Percentiles rank a stretch among this genome's conserved stretches.
phyloP scores from a whole-genome alignment of 1,140 invertebrate species.

The Apocrypta bakeri region DNA sequence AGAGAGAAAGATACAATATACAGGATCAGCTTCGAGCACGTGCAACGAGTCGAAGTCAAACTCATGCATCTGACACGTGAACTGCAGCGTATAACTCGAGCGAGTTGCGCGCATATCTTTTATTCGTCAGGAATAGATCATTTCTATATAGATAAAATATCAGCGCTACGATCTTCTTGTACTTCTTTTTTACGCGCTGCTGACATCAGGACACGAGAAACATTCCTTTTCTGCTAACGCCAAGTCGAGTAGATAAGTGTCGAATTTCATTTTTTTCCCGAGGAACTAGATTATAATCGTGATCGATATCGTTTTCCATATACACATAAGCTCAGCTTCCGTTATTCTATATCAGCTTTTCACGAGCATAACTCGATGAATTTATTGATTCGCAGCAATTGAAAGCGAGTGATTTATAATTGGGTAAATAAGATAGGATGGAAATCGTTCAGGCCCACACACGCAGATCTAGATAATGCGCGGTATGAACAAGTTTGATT shows the following conservation, averaged over 20 bases:
- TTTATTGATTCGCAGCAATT: too few relatives aligned
- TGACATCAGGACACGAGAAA: too few relatives aligned
- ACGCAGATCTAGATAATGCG: background rate
- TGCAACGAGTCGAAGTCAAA: background rate
- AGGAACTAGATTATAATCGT: background rate
- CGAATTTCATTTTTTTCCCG: background rate
- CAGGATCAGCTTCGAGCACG: background rate
- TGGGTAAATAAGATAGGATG: background rate
- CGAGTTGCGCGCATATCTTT: background rate
- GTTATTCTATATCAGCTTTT: too few relatives aligned
- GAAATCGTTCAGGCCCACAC: too few relatives aligned
- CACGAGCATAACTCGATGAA: too few relatives aligned
- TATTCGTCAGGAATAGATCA: conserved; percentile 8
- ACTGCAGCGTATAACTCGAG: background rate
- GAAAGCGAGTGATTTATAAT: too few relatives aligned
- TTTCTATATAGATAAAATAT: conserved; percentile 3
- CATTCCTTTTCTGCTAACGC: too few relatives aligned
- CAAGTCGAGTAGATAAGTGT: background rate
- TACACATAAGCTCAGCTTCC: too few relatives aligned
- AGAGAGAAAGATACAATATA: too few relatives aligned
- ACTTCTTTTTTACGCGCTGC: background rate
- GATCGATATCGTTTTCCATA: too few relatives aligned
- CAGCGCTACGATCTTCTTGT: background rate
- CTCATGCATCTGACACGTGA: conserved; percentile 10
- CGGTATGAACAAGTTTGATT: background rate